Conservation (phyloP, 2,113 vertebrate genomes). For the Pristiophorus japonicus region DNA sequence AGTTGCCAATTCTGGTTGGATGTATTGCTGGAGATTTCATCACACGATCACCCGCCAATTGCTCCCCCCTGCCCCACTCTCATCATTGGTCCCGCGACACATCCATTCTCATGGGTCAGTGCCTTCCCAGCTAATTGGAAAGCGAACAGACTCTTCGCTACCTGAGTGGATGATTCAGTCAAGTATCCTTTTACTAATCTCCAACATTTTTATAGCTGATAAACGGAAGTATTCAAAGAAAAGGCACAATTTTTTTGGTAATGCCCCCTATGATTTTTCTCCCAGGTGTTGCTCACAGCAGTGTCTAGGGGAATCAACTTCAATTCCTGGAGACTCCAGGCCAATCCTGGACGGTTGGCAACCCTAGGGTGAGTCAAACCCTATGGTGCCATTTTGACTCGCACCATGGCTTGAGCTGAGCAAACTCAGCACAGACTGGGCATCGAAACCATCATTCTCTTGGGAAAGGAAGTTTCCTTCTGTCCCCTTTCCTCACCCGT, state of each 20-base stretch:
- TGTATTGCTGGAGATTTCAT: background rate
- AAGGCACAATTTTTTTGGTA: background rate
- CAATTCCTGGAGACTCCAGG: background rate
- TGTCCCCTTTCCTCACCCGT: background rate
- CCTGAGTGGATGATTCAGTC: background rate
- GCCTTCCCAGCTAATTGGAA: background rate
- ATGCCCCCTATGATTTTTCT: background rate
- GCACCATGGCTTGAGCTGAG: background rate
- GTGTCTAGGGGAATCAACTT: background rate
- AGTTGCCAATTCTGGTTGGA: background rate
- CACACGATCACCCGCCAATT: background rate
- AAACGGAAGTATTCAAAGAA: background rate
- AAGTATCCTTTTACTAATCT: background rate
- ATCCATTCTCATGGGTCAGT: background rate
- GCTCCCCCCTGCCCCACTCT: too few species aligned
- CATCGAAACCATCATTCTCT: background rate
- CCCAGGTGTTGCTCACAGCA: background rate
- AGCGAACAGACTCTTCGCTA: background rate
- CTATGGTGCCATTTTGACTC: background rate
- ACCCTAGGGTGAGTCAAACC: background rate
- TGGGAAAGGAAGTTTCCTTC: background rate
- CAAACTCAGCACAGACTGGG: background rate
- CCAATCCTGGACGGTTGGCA: background rate
- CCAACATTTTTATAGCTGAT: background rate
- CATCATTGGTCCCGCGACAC: background rate